phyloP scores from a whole-genome alignment of 2,888 invertebrate species.

The Cantharis lateralis region DNA sequence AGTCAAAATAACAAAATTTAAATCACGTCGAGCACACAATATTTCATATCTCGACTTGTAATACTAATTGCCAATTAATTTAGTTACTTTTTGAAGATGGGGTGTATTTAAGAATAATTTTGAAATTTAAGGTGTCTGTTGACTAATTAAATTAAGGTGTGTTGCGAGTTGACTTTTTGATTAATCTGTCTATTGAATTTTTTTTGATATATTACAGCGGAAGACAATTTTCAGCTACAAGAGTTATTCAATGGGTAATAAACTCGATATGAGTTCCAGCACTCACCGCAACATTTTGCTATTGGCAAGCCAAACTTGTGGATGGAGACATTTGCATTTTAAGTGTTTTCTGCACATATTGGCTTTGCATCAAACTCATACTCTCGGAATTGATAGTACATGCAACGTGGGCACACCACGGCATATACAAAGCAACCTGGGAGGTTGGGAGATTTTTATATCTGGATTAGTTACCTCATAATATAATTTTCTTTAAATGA shows the following conservation, averaged over 20 bases:
- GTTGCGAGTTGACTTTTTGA: background rate
- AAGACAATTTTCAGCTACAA: slow-evolving; percentile 26
- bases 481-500: background rate
- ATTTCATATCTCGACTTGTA: slow-evolving; percentile 35
- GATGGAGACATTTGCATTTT: slow-evolving; percentile 55
- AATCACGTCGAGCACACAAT: slow-evolving; percentile 42
- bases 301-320: slow-evolving; percentile 39
- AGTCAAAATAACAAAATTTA: slow-evolving; percentile 40
- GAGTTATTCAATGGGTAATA: slow-evolving; percentile 39
- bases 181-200: background rate
- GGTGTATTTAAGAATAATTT: slow-evolving; percentile 1
- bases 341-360: slow-evolving; percentile 54
- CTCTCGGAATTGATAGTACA: slow-evolving; percentile 36
- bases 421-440: background rate
- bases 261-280: slow-evolving; percentile 46
- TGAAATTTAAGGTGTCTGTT: background rate
- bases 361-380: slow-evolving; percentile 42
- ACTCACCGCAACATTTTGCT: slow-evolving; percentile 39
- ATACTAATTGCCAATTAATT: slow-evolving; percentile 43
- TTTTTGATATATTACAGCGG: slow-evolving; percentile 4
- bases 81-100: slow-evolving; percentile 27
- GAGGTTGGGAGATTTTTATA: background rate
- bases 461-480: background rate
- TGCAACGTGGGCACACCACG: slow-evolving; percentile 12
- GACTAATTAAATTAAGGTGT: background rate